phyloP scores from a whole-genome alignment of 2,888 invertebrate species.

The Athalia circularis region DNA sequence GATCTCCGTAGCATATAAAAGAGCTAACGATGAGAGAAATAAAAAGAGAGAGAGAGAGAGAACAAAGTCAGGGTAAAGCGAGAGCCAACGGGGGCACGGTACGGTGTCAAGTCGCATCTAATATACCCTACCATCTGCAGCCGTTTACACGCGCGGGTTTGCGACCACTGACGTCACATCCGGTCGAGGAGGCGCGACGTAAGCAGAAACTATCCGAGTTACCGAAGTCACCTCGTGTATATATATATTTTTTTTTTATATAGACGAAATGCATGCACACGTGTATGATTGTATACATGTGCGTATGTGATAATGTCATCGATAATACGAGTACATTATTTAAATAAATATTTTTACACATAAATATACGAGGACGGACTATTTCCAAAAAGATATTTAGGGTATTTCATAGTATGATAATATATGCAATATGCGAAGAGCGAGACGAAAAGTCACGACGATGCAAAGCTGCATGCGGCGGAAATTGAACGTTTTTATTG shows the following conservation, averaged over 20 bases:
- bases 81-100: not conserved
- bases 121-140: slow-evolving; percentile 53
- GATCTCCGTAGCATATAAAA: no score
- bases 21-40: no score
- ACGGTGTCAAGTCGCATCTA: slow-evolving; percentile 65
- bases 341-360: no score
- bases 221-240: slow-evolving; percentile 10
- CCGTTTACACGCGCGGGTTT: slow-evolving; percentile 61
- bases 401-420: no score
- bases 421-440: no score
- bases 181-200: slow-evolving; percentile 61
- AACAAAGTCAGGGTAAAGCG: not conserved
- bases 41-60: not conserved
- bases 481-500: no score
- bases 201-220: slow-evolving; percentile 60
- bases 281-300: no score
- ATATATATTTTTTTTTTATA: not conserved
- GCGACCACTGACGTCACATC: slow-evolving; percentile 65
- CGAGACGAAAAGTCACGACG: slow-evolving; percentile 24
- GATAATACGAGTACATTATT: no score
- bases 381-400: no score
- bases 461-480: not conserved
- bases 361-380: no score
- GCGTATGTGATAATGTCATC: no score
- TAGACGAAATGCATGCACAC: not conserved